Base-by-base conservation (phyloP, 2,797 vertebrate genomes). In the Falco concolor region DNA sequence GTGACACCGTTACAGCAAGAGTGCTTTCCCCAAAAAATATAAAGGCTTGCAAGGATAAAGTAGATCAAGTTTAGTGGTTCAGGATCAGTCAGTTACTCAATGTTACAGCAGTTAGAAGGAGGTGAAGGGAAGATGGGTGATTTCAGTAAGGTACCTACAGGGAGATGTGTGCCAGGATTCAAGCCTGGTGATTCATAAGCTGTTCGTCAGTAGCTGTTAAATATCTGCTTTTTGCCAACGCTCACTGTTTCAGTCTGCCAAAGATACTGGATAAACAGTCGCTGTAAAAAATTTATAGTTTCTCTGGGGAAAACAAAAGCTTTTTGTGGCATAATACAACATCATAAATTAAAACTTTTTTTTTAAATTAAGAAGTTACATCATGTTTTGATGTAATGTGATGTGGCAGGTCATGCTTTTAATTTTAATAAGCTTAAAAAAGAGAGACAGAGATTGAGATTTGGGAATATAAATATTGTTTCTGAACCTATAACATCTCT, bases 381-480 rank as follows among this genome's bases (percentile, higher is more conserved):
- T 97, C 97, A 96, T 96, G 95, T 96, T 97, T 97, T 96, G 97
- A 97, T 94, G 95, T 95, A 95, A 97, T 95, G 91, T 84, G 93
- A 95, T 95, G 95, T 95, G 97, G 89, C 96, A 94, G 96, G 91
- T 80, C 96, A 93, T 84, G 89, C 94, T 91, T 97, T 97, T 97
- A 78, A 82, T 95, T 95, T 98, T 95, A 95, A 94, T 95, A 84
- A 78, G 84, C 74, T 89, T 84, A 94, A 95, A 59, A 79, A 38
- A 63, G 68, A 95, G 92, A 92, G 84, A 70, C 63, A 87, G 77
- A 3, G 9, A 36, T 44, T 64, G 78, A 90, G 68, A 68, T 96
- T 61, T 89, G 82, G 76, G 90, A 64, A 50, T 75, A 88, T 80
- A 93, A 84, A 85, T 84, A 52, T 70, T 88, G 42, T 76, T 72